Evolutionary conservation across 2,888 invertebrate species (phyloP), one percentile per base, ranked within the genome.

Genomic region (Drosophila anomelani): DNA sequence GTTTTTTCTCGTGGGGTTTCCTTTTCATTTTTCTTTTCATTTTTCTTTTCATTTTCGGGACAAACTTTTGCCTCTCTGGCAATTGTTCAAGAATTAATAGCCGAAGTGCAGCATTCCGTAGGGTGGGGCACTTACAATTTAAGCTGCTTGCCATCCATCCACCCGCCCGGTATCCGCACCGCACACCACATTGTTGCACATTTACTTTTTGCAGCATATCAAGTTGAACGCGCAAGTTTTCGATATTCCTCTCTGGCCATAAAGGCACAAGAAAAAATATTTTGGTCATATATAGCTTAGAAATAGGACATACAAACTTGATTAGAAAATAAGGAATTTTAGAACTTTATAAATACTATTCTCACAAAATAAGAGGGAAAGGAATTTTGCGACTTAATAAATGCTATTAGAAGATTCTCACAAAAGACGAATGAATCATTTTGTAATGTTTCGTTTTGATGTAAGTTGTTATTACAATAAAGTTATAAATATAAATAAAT

Each of bases 171-270:
- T 10, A 29, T 29, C 29, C 29, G 32, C 51, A 46, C 41, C 36
- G 41, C 38, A 17, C n/a, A 20, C 68, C 70, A 77, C 79, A 81
- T 77, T 85, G 84, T 88, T 85, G 84, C 84, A 88, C 85, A 85
- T 82, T 85, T 73, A 73, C 74, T 82, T 78, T 88, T 81, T 83
- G 77, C 86, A 86, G 86, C 80, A 75, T 75, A 84, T 83, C 84
- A 83, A 82, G 75, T 84, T 76, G 73, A 68, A 69, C 68, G 74
- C 74, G 55, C 62, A 80, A 81, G 73, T 78, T 76, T 73, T 57
- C 61, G 62, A 70, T 75, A 68, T 61, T 67, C 51, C 41, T 36
- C 36, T 10, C 41, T 32, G 23, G 29, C 43, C 43, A 43, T 13
- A 6, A 1, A 1, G 10, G 44, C 44, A 64, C 66, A 10, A 10